A percentile compares a stretch with the other conserved stretches of the same genome.
Conservation (phyloP, 2,113 vertebrate genomes). For the human region GRCh38 chr17:76815001-76815500, state of each 20-base stretch:
- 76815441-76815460: too few species aligned
- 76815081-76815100: background rate
- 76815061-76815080: background rate
- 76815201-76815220: background rate
- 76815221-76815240: background rate
- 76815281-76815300: background rate
- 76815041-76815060: background rate
- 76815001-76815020: too few species aligned
- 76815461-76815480: too few species aligned
- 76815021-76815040: background rate
- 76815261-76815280: background rate
- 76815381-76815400: background rate
- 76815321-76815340: background rate
- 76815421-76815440: too few species aligned
- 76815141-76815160: background rate
- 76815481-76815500: too few species aligned
- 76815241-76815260: accelerated
- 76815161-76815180: background rate
- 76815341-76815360: background rate
- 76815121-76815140: background rate
- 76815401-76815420: background rate
- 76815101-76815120: too few species aligned
- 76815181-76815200: background rate
- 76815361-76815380: background rate
- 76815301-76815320: background rate